Conservation (phyloP, 2,888 invertebrate species). For the Mimumesa dahlbomi region DNA sequence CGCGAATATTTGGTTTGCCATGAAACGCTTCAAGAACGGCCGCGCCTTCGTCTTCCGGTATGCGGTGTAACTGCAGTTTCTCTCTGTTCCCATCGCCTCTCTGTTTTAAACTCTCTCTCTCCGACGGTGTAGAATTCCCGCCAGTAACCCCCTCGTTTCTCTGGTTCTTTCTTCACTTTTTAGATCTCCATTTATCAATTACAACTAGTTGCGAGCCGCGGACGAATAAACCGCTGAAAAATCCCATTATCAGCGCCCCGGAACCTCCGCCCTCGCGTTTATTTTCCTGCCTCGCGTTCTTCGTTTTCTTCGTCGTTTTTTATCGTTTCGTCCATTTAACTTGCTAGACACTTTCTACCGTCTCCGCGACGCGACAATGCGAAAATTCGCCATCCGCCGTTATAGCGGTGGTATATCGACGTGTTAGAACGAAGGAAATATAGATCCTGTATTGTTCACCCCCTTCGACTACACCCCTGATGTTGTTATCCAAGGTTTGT, state of each 20-base stretch:
- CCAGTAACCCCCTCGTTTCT: not conserved
- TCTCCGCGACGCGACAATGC: slow-evolving; percentile 16
- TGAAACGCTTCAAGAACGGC: slow-evolving; percentile 69
- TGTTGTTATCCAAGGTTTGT: no score
- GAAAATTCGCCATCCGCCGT: slow-evolving; percentile 36
- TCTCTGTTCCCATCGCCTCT: slow-evolving; percentile 47
- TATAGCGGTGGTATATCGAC: slow-evolving; percentile 27
- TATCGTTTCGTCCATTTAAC: slow-evolving; percentile 59
- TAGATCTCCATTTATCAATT: slow-evolving; percentile 63
- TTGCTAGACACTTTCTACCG: slow-evolving; percentile 20
- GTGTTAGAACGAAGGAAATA: not conserved
- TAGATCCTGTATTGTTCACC: no score
- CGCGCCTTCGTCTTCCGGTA: slow-evolving; percentile 70
- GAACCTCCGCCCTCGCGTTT: slow-evolving; percentile 42
- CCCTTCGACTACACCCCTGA: no score
- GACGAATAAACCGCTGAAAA: slow-evolving; percentile 58
- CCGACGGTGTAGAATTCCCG: not conserved
- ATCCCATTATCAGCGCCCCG: slow-evolving; percentile 53
- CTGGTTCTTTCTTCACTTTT: slow-evolving; percentile 13
- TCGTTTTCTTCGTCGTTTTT: no score
- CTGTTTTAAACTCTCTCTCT: no score
- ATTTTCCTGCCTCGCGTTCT: no score
- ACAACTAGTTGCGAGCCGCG: slow-evolving; percentile 52
- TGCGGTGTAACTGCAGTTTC: slow-evolving; percentile 66
- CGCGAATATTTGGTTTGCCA: slow-evolving; percentile 70